Conservation (phyloP, 2,888 invertebrate species). For the Campoplex nolae region DNA sequence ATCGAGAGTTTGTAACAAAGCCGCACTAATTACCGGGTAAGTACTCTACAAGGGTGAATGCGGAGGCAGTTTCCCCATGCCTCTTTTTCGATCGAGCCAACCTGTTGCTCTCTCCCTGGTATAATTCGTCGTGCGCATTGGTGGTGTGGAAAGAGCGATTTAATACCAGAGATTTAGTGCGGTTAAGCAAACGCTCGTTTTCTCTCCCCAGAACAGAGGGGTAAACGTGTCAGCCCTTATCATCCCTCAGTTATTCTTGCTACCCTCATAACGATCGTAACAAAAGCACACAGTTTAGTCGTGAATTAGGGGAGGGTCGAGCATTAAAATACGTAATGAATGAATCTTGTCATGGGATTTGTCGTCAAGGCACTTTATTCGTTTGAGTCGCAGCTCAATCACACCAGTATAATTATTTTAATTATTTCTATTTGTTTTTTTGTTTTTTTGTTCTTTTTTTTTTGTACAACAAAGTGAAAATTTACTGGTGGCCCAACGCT, state of each 20-base stretch:
- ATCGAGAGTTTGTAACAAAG: background rate
- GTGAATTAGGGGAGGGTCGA: background rate
- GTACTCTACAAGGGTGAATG: slow-evolving; percentile 17
- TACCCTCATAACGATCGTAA: background rate
- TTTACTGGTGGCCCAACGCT: background rate
- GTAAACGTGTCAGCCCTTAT: background rate
- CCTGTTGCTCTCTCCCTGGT: slow-evolving; percentile 71
- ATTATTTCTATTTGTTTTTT: background rate
- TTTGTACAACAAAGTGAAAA: background rate
- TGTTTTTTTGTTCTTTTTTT: background rate
- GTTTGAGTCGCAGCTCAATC: background rate
- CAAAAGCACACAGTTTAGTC: background rate
- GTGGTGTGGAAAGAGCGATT: background rate
- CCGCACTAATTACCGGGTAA: slow-evolving; percentile 72
- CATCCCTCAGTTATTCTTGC: slow-evolving; percentile 25
- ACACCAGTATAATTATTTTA: too few species aligned
- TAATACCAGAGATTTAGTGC: slow-evolving; percentile 27
- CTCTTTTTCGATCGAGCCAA: slow-evolving; percentile 65
- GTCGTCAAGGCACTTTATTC: background rate
- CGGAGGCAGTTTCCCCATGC: slow-evolving; percentile 29
- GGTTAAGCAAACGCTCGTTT: slow-evolving; percentile 16
- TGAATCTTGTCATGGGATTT: background rate
- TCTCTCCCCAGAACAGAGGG: background rate
- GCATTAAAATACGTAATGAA: background rate
- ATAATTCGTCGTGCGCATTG: background rate